Evolutionary conservation across 2,113 vertebrate species (phyloP), one percentile per base, ranked within the genome.

Genomic region (Myrmecobius fasciatus): DNA sequence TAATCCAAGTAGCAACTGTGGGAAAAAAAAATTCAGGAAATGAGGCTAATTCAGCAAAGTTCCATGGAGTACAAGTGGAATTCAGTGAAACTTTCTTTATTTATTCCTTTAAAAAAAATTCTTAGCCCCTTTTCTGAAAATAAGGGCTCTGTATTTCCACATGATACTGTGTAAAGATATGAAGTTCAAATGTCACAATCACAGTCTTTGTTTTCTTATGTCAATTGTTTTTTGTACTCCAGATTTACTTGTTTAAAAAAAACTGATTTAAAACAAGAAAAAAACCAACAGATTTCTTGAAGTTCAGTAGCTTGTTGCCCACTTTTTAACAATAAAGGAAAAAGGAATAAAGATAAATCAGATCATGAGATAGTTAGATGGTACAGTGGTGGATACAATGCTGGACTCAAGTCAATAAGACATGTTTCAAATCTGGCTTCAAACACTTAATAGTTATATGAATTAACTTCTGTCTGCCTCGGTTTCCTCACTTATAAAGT

Each of bases 261-360:
- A 67, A 67, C 60, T 67, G 56, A 54, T 31, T 36, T 36, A 67
- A 67, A 36, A 31, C 28, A 60, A 60, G 11, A 36, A 26, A 54
- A 54, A 26, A 14, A 36, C 36, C 60, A 31, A 14, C 52, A 53
- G 88, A 91, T 91, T 88, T 75, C 75, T 92, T 89, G 90, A 43
- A 95, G 43, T 89, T 60, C 60, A 92, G 53, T 48, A 92, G 28
- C 17, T 89, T 92, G 7, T 54, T 88, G 67, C 93, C 91, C 52
- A 31, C 93, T 96, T 91, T 93, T 14, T 90, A 95, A 93, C 48
- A 93, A 96, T 20, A 75, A 75, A 75, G 36, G 26, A 36, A 67
- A 67, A n/a, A 20, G 8, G 36, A 14, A n/a, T 36, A 17, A n/a
- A 75, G 36, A 36, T 20, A 75, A 75, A n/a, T 75, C 60, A n/a